These are phyloP conservation scores for Portevinia maculata DNA, from an alignment of 2,888 invertebrate genomes.

Conservation along the genomic window DNA sequence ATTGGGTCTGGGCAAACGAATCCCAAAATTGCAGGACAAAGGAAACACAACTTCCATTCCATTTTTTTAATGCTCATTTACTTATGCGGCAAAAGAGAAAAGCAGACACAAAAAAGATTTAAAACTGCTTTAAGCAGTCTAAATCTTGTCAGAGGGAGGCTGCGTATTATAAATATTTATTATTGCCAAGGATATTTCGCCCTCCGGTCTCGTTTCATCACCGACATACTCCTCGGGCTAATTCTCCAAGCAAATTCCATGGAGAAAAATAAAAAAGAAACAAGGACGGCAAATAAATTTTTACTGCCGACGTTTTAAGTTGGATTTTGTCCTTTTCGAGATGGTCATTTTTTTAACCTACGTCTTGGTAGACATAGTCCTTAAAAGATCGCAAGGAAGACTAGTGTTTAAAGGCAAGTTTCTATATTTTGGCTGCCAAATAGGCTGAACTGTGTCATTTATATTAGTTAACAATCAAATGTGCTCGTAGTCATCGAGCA, in stretches of 20 bases:
- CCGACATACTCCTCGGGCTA: constrained; percentile 59
- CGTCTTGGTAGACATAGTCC: constrained; percentile 25
- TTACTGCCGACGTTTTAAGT: constrained; percentile 68
- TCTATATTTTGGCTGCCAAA: constrained; percentile 49
- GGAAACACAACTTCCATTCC: background rate
- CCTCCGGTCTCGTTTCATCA: background rate
- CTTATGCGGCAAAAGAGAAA: constrained; percentile 67
- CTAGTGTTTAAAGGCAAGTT: constrained; percentile 29
- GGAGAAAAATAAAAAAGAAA: constrained; percentile 15
- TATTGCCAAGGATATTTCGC: constrained; percentile 63
- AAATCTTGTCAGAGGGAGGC: constrained; percentile 64
- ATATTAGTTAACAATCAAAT: constrained; percentile 40
- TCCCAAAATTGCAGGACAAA: constrained; percentile 48
- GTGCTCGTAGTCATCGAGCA: constrained; percentile 5
- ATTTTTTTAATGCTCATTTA: constrained; percentile 52
- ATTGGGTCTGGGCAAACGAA: constrained; percentile 32
- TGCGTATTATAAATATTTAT: constrained; percentile 73
- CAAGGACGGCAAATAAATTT: constrained; percentile 71
- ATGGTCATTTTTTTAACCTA: constrained; percentile 38
- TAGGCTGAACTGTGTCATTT: constrained; percentile 33
- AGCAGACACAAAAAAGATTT: constrained; percentile 29
- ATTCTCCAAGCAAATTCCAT: constrained; percentile 36
- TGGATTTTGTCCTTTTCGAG: constrained; percentile 54
- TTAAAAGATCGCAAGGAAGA: constrained; percentile 29
- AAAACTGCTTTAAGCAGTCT: constrained; percentile 61